Evolutionary conservation across 2,797 vertebrate genomes (phyloP).

Genomic region (Oryzias dopingdopingensis): DNA sequence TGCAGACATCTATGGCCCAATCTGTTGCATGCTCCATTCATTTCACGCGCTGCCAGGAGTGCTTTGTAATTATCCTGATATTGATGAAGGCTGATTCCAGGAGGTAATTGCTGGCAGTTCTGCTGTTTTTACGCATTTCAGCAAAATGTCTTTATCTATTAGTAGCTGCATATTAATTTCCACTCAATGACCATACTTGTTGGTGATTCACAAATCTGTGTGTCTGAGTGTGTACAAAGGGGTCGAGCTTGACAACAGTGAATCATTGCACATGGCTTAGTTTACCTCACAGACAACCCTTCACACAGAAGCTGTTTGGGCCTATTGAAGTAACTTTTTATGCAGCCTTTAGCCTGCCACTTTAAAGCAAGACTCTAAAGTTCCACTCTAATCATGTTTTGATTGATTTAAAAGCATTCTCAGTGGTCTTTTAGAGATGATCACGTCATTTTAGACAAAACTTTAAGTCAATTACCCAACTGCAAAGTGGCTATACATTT

Average conservation of each 20-base stretch:
- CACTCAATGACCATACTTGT: conserved; percentile 66
- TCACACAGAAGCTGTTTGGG: conserved; percentile 12
- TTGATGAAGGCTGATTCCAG: conserved; percentile 81
- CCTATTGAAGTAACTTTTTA: too few species aligned
- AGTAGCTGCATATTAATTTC: conserved; percentile 75
- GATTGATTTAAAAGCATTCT: too few species aligned
- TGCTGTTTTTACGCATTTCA: conserved; percentile 74
- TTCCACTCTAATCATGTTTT: too few species aligned
- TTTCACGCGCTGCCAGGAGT: conserved; percentile 81
- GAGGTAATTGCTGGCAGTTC: conserved; percentile 81
- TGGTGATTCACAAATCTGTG: conserved; percentile 53
- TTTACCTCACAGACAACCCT: conserved; percentile 36
- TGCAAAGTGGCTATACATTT: too few species aligned
- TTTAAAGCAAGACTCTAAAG: too few species aligned
- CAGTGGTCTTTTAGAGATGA: too few species aligned
- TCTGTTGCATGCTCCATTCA: conserved; percentile 70
- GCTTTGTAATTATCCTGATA: conserved; percentile 83
- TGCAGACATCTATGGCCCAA: conserved; percentile 77
- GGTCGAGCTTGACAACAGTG: conserved; percentile 27
- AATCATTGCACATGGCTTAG: conserved; percentile 25
- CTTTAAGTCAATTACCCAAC: too few species aligned
- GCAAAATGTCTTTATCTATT: conserved; percentile 82
- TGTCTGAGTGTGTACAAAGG: conserved; percentile 1
- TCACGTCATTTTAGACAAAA: too few species aligned
- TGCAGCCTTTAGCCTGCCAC: too few species aligned